Evolutionary conservation across 2,888 invertebrate species (phyloP).

Genomic region (Frankliniella fusca): DNA sequence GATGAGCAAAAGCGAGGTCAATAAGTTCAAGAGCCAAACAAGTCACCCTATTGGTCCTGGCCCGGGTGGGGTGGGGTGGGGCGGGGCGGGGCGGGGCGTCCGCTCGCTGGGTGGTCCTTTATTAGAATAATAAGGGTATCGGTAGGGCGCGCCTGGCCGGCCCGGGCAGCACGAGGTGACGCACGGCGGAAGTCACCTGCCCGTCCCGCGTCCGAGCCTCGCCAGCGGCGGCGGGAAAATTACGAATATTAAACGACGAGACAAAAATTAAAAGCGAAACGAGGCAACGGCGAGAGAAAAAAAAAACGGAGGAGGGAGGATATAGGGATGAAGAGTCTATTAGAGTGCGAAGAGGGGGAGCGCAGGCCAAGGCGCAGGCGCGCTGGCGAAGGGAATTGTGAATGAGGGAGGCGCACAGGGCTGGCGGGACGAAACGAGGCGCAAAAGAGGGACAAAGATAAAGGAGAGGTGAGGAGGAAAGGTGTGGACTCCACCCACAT

Average conservation of each 20-base stretch:
- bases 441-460: background rate
- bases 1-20: background rate
- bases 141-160: background rate
- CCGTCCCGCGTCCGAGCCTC: background rate
- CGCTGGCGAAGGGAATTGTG: background rate
- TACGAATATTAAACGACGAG: background rate
- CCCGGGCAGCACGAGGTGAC: background rate
- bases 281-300: background rate
- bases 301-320: background rate
- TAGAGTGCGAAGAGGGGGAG: background rate
- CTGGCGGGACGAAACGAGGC: background rate
- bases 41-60: background rate
- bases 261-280: background rate
- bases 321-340: too few relatives aligned
- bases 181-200: slow-evolving; percentile 21
- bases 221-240: background rate
- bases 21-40: background rate
- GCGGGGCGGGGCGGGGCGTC: background rate
- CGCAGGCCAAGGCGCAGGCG: background rate
- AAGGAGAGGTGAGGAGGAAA: background rate
- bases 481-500: background rate
- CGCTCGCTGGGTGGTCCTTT: background rate
- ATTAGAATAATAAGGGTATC: slow-evolving; percentile 21
- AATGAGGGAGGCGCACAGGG: background rate
- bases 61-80: background rate